Evolutionary conservation across 2,888 invertebrate species (phyloP).

Genomic region (Aspidiotus destructor): DNA sequence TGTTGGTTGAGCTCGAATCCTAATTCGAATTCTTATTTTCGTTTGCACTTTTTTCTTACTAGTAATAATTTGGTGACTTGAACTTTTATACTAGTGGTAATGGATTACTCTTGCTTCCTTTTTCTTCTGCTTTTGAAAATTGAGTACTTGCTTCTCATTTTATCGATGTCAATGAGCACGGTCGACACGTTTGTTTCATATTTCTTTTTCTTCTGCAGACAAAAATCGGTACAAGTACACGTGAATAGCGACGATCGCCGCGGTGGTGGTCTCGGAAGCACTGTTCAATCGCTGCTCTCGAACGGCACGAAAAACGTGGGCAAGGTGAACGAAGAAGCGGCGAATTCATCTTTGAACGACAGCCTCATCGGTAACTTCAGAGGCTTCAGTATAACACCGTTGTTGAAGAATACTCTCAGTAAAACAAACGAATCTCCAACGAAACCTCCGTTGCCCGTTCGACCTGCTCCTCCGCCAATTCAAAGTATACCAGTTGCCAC

Average conservation of each 20-base stretch:
- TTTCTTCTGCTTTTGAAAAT: no score
- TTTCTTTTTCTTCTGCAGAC: constrained; percentile 16
- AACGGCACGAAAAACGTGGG: background rate
- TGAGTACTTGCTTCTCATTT: no score
- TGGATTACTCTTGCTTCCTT: no score
- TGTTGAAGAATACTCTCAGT: constrained; percentile 40
- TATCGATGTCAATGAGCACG: no score
- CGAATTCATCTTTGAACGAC: constrained; percentile 38
- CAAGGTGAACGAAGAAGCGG: constrained; percentile 2
- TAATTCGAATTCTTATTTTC: no score
- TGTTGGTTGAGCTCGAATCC: no score
- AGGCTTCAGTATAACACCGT: constrained; percentile 67
- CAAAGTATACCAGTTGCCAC: constrained; percentile 45
- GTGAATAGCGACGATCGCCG: background rate
- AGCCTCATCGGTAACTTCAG: constrained; percentile 79
- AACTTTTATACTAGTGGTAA: no score
- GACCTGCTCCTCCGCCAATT: constrained; percentile 53
- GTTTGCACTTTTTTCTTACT: no score
- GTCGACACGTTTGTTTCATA: no score
- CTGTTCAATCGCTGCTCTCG: constrained; percentile 15
- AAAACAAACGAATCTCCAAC: constrained; percentile 32
- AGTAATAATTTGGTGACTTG: no score
- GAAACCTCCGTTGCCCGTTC: constrained; percentile 14
- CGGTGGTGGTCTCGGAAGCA: background rate
- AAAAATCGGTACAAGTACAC: constrained; percentile 23